Evolutionary conservation across 2,113 vertebrate genomes (phyloP).

Genomic region (Paradisaea rubra): DNA sequence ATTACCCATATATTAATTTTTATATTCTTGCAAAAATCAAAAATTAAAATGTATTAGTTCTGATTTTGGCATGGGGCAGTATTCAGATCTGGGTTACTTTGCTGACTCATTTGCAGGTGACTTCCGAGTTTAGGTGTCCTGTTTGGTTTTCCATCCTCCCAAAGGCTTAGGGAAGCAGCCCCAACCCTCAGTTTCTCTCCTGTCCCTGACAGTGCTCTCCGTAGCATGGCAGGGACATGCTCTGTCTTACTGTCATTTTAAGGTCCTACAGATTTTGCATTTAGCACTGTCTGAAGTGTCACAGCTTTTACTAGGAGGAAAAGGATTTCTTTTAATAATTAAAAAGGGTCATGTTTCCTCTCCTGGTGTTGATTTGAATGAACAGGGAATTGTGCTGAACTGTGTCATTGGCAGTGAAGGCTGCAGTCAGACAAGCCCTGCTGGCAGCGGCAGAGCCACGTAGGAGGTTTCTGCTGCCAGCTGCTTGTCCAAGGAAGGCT

Average conservation of each 20-base stretch:
- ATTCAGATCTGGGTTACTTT: not conserved
- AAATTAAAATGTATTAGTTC: not conserved
- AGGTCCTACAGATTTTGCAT: not conserved
- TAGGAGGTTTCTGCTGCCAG: not conserved
- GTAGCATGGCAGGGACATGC: rapidly evolving
- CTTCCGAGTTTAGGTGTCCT: not conserved
- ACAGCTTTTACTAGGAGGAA: not conserved
- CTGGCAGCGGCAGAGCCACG: not conserved
- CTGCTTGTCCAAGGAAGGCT: not conserved
- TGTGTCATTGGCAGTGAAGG: not conserved
- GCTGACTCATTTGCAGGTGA: not conserved
- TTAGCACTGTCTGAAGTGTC: not conserved
- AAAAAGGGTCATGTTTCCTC: not conserved
- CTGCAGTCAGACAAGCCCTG: not conserved
- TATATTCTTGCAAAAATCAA: not conserved
- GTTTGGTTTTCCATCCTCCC: not conserved
- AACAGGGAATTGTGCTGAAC: not conserved
- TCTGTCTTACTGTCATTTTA: not conserved
- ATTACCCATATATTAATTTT: not conserved
- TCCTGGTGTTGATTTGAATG: not conserved
- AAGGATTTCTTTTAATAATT: slow-evolving; percentile 43
- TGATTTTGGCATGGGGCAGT: not conserved
- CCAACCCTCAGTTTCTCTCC: not conserved
- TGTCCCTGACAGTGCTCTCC: not conserved
- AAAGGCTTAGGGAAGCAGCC: not conserved